Evolutionary conservation across 2,113 vertebrate genomes (phyloP).

Genomic region (Platichthys flesus): DNA sequence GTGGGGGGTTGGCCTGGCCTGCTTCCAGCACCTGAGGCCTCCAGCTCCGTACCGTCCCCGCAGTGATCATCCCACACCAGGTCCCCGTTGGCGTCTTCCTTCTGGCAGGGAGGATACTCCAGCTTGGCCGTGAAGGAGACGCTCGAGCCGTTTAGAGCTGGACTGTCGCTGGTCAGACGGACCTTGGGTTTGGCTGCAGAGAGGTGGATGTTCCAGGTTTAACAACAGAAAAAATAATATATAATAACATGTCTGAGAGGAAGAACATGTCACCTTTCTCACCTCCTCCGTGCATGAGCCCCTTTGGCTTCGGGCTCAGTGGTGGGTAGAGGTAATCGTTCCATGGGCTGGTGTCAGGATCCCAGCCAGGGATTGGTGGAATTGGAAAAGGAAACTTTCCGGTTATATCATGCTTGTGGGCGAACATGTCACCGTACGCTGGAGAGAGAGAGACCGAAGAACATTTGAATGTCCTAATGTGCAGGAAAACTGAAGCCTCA

Average conservation of each 20-base stretch:
- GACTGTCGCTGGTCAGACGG: slow-evolving; percentile 89
- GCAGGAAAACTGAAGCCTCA: too few relatives aligned
- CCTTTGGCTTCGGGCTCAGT: slow-evolving; percentile 78
- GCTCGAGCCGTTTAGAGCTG: slow-evolving; percentile 89
- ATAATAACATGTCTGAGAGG: not conserved
- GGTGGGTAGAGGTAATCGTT: slow-evolving; percentile 90
- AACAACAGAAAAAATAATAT: not conserved
- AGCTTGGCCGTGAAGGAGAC: slow-evolving; percentile 89
- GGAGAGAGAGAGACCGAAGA: not conserved
- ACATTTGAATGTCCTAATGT: not conserved
- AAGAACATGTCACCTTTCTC: not conserved
- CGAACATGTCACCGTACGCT: slow-evolving; percentile 79
- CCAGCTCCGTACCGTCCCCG: slow-evolving; percentile 83
- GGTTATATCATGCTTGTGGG: slow-evolving; percentile 79
- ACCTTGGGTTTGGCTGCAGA: slow-evolving; percentile 80
- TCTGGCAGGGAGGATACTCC: slow-evolving; percentile 89
- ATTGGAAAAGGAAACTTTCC: slow-evolving; percentile 75
- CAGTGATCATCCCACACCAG: slow-evolving; percentile 88
- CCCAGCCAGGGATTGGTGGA: slow-evolving; percentile 75
- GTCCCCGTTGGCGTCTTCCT: slow-evolving; percentile 85
- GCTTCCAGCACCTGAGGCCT: slow-evolving; percentile 74
- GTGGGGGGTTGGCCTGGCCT: slow-evolving; percentile 4
- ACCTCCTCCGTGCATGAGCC: slow-evolving; percentile 71
- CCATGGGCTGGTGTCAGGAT: slow-evolving; percentile 89
- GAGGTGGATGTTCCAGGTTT: not conserved